These are phyloP conservation scores for Cygnus atratus DNA, from an alignment of 2,113 vertebrate species.

Conservation along the genomic window DNA sequence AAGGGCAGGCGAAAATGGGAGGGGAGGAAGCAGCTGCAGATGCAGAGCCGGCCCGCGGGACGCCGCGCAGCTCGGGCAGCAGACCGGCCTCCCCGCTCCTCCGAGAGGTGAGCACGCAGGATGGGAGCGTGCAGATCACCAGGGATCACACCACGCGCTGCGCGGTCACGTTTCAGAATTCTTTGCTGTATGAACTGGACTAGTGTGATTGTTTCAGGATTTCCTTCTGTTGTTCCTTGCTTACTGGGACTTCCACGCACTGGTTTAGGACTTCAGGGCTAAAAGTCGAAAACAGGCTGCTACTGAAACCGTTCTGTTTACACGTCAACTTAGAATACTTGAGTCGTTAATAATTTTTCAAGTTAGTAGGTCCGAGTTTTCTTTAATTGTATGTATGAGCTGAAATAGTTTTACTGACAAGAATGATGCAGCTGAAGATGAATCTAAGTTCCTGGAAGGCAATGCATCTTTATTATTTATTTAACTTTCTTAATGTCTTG, in stretches of 20 bases:
- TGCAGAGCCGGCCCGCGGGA: not conserved
- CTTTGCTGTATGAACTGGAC: conserved; percentile 87
- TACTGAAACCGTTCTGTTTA: not conserved
- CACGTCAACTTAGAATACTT: not conserved
- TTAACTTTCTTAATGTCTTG: not conserved
- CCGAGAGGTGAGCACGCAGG: conserved; percentile 73
- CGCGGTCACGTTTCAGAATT: conserved; percentile 82
- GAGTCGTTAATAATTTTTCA: rapidly evolving
- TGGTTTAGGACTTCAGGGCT: not conserved
- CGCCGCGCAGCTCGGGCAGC: not conserved
- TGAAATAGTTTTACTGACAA: not conserved
- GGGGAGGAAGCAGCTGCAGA: conserved; percentile 31
- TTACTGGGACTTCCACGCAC: rapidly evolving
- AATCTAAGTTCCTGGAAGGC: not conserved
- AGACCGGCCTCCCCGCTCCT: conserved; percentile 14
- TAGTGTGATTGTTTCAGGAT: conserved; percentile 20
- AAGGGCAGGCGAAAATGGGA: not conserved
- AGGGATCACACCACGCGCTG: conserved; percentile 81
- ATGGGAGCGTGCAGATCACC: conserved; percentile 76
- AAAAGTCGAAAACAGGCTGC: not conserved
- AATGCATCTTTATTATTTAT: not conserved
- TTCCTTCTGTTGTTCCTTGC: not conserved
- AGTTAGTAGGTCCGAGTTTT: not conserved
- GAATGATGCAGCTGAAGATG: not conserved
- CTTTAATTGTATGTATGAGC: rapidly evolving